phyloP scores from a whole-genome alignment of 2,888 invertebrate genomes.

The Rhamphomyia laevipes region DNA sequence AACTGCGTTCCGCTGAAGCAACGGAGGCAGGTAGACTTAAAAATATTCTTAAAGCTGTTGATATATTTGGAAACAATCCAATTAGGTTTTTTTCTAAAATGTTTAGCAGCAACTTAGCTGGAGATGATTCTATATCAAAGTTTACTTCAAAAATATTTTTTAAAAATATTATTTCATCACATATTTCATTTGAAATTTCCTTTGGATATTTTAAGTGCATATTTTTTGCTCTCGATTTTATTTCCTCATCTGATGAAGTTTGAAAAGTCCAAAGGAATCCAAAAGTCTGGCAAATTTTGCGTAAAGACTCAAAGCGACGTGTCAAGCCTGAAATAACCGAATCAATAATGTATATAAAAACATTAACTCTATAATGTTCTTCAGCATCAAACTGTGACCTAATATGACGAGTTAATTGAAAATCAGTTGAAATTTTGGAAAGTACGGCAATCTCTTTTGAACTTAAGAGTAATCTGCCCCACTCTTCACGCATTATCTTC shows the following conservation, averaged over 20 bases:
- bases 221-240: not conserved
- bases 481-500: not conserved
- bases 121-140: slow-evolving; percentile 1
- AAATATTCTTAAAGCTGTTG: not conserved
- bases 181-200: not conserved
- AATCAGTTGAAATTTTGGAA: not conserved
- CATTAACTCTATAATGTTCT: not conserved
- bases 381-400: not conserved
- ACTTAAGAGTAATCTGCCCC: not conserved
- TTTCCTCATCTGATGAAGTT: not conserved
- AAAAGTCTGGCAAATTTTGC: not conserved
- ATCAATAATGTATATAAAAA: not conserved
- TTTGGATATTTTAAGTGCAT: not conserved
- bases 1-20: too few species aligned
- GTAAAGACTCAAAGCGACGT: not conserved
- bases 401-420: not conserved
- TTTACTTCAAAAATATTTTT: not conserved
- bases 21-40: too few species aligned
- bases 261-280: not conserved
- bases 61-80: not conserved
- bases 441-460: not conserved
- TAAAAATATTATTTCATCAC: not conserved
- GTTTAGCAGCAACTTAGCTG: not conserved
- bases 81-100: too few species aligned
- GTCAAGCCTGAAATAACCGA: not conserved